Base-by-base conservation (phyloP, 2,113 vertebrate species). In the Gyps fulvus region DNA sequence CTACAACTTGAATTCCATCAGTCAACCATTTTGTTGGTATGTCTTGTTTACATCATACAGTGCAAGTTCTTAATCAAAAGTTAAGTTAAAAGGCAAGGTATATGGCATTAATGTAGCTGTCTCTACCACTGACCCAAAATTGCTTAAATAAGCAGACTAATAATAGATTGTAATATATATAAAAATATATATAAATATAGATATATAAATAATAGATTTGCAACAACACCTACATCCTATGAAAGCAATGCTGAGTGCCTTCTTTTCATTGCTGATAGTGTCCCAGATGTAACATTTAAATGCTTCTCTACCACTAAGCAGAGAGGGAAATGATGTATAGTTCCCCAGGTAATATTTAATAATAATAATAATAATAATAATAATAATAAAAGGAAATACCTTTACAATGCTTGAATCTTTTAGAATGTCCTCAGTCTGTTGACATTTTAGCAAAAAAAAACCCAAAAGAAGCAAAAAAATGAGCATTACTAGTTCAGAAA, bases 151-250 rank as follows among this genome's bases (percentile, higher is more conserved):
- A 78, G 16, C 9, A 74, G 26, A 47, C 6, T n/a, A 42, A 38
- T 23, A 42, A 52, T 52, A 26, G 49, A 26, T 52, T 26, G 26
- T 26, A 26, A 26, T 52, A 52, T 52, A 50, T 50, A 52, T 52
- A 25, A 8, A 50, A 50, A 25, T 50, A 49, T 23, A 49, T 49
- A 25, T 25, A 50, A 50, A 50, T 15, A 50, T 50, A 50, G 49
- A 25, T 50, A 25, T 14, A 50, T 26, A 69, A 54, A 26, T 43
- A 59, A 17, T 16, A 59, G 25, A 47, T 57, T 79, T 71, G 12
- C 2, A 2, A 13, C 8, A 77, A 21, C 13, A 61, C 21, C 29
- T 54, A 3, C 0, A 1, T 73, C 18, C 18, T 54, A 14, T 31
- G 21, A n/a, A 70, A 85, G 21, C 2, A 6, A 10, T 58, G 36